phyloP scores from a whole-genome alignment of 2,888 invertebrate genomes.

The Luperina testacea region DNA sequence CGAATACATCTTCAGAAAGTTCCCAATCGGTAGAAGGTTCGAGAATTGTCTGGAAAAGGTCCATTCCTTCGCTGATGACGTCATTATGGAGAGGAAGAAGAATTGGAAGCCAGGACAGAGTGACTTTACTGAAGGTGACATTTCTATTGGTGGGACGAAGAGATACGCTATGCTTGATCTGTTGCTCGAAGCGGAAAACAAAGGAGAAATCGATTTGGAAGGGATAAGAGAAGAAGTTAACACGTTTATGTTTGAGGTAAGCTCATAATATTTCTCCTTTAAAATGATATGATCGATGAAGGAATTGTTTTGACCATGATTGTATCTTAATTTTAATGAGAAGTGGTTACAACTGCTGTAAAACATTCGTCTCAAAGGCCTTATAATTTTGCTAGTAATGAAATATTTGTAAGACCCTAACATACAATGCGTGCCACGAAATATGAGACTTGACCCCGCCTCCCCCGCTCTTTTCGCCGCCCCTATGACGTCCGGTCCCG shows the following conservation, averaged over 20 bases:
- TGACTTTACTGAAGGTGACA: constrained; percentile 41
- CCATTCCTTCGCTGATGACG: constrained; percentile 89
- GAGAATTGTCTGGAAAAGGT: constrained; percentile 84
- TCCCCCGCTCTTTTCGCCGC: too few relatives aligned
- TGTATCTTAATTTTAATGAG: not conserved
- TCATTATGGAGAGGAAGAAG: constrained; percentile 87
- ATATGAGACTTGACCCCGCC: too few relatives aligned
- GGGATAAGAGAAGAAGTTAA: constrained; percentile 93
- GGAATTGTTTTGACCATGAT: not conserved
- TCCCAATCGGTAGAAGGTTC: constrained; percentile 85
- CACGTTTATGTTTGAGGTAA: constrained; percentile 93
- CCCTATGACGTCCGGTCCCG: too few relatives aligned
- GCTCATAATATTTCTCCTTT: constrained; percentile 10
- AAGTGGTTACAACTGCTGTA: not conserved
- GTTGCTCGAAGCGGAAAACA: constrained; percentile 90
- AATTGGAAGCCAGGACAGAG: constrained; percentile 58
- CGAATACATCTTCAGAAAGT: constrained; percentile 86
- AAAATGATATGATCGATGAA: not conserved
- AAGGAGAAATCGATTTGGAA: constrained; percentile 90
- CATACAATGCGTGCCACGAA: not conserved
- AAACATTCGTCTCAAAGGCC: not conserved
- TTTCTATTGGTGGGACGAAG: constrained; percentile 75
- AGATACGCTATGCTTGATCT: constrained; percentile 92
- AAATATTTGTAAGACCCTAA: not conserved
- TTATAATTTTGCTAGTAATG: not conserved